Conservation (phyloP, 2,113 vertebrate species). For the Garra rufa region DNA sequence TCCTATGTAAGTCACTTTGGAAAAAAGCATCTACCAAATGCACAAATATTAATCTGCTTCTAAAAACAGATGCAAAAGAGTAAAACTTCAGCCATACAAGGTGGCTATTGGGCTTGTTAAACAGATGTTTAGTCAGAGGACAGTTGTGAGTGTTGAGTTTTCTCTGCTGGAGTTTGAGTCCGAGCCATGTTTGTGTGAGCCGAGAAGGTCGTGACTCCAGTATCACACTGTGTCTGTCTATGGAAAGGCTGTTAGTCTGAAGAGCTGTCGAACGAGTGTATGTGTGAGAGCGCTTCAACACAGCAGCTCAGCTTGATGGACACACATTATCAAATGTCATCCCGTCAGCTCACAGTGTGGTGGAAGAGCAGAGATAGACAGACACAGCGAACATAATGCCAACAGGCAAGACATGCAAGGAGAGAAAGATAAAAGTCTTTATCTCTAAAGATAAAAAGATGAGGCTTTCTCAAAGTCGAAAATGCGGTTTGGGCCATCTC, state of each 20-base stretch:
- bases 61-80: background rate
- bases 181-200: slow-evolving; percentile 2
- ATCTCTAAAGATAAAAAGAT: slow-evolving; percentile 40
- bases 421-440: slow-evolving; percentile 34
- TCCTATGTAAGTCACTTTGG: background rate
- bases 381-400: background rate
- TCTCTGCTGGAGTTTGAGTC: slow-evolving; percentile 24
- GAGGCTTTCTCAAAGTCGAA: background rate
- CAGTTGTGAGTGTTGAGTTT: slow-evolving; percentile 9
- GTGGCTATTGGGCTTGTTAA: background rate
- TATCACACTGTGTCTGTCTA: slow-evolving; percentile 47
- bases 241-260: slow-evolving; percentile 44
- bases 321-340: slow-evolving; percentile 60
- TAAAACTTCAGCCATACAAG: background rate
- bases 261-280: slow-evolving; percentile 9
- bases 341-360: slow-evolving; percentile 47
- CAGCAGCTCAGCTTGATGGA: slow-evolving; percentile 52
- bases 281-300: slow-evolving; percentile 18
- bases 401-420: background rate
- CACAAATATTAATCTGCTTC: background rate
- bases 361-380: slow-evolving; percentile 8
- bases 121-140: slow-evolving; percentile 26
- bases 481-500: background rate
- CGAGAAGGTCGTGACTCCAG: slow-evolving; percentile 49
- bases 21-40: background rate